Evolutionary conservation across 2,797 vertebrate species (phyloP).

Genomic region (Pseudomugil tenellus): DNA sequence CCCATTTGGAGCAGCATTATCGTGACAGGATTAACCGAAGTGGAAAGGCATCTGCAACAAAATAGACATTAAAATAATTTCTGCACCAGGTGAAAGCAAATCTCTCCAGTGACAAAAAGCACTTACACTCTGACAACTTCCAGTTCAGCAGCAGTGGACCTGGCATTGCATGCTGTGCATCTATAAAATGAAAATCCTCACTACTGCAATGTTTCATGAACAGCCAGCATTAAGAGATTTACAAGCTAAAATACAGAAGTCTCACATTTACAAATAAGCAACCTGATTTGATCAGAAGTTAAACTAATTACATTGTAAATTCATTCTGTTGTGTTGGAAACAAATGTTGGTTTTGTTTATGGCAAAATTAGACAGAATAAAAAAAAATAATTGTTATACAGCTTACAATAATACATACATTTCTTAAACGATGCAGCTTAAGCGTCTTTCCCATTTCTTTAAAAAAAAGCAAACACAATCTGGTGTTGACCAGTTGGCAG

Average conservation of each 20-base stretch:
- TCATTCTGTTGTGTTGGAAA: neutral
- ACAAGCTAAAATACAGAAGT: conserved; percentile 6
- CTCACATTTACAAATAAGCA: neutral
- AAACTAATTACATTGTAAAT: neutral
- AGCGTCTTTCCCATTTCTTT: neutral
- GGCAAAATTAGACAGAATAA: conserved; percentile 18
- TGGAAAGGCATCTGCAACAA: conserved; percentile 21
- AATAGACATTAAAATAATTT: conserved; percentile 5
- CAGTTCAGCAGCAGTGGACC: neutral
- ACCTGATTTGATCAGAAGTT: neutral
- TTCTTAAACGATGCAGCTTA: conserved; percentile 18
- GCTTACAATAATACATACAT: conserved; percentile 10
- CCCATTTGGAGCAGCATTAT: neutral
- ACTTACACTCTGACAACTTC: neutral
- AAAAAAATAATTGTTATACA: conserved; percentile 1
- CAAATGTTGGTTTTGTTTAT: neutral
- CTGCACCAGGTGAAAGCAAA: neutral
- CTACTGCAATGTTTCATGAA: neutral
- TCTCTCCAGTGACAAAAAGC: neutral
- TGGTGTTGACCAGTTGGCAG: conserved; percentile 20
- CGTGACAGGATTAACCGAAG: neutral
- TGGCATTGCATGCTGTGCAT: neutral
- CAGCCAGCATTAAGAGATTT: neutral
- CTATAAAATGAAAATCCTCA: neutral
- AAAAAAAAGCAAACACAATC: conserved; percentile 1